Evolutionary conservation across 2,888 invertebrate species (phyloP).

Genomic region (Eupeodes luniger): DNA sequence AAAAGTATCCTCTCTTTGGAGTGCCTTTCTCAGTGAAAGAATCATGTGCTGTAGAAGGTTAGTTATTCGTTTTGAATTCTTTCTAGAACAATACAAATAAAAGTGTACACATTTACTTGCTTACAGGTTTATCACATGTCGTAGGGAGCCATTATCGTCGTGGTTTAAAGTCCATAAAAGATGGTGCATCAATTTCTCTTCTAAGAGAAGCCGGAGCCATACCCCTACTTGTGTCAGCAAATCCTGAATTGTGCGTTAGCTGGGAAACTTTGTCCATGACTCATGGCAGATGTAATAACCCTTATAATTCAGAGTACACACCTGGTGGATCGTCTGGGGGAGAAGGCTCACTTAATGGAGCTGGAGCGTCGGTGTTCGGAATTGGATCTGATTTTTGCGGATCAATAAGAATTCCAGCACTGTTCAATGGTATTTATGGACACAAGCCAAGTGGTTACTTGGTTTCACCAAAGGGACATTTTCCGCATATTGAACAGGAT

Average conservation of each 20-base stretch:
- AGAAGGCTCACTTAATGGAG: constrained; percentile 90
- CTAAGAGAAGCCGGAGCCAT: constrained; percentile 91
- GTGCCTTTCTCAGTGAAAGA: constrained; percentile 94
- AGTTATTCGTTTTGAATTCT: background rate
- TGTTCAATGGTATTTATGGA: constrained; percentile 94
- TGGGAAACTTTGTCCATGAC: constrained; percentile 93
- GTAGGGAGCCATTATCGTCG: constrained; percentile 87
- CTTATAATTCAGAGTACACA: constrained; percentile 90
- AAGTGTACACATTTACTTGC: background rate
- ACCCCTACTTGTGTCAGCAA: constrained; percentile 92
- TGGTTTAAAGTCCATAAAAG: constrained; percentile 85
- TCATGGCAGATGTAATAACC: constrained; percentile 92
- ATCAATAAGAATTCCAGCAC: constrained; percentile 93
- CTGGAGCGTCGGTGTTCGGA: constrained; percentile 91
- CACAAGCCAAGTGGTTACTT: constrained; percentile 93
- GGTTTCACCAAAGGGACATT: constrained; percentile 86
- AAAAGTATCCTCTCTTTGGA: constrained; percentile 89
- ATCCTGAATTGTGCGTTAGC: constrained; percentile 94
- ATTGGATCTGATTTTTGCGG: constrained; percentile 94
- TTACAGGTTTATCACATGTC: constrained; percentile 87
- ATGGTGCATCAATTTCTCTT: constrained; percentile 88
- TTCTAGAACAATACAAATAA: background rate
- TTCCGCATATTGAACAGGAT: constrained; percentile 85
- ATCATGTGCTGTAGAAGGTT: constrained; percentile 90
- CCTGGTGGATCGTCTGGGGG: constrained; percentile 97